Evolutionary conservation across 2,113 vertebrate species (phyloP).

Genomic region (Prolemur simus): DNA sequence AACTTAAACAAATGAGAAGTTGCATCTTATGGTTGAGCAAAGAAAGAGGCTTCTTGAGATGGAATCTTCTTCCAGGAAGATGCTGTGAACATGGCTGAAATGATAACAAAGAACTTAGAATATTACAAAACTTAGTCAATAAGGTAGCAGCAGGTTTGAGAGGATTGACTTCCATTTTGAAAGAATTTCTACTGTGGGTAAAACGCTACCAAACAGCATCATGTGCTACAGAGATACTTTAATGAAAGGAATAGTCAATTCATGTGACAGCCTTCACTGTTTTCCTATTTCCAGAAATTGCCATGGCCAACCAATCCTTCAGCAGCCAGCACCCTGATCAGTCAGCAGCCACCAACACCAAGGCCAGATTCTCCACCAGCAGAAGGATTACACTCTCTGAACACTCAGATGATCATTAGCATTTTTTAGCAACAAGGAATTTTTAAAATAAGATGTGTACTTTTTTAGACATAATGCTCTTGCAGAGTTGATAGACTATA

Average conservation of each 20-base stretch:
- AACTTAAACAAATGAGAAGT: too few relatives aligned
- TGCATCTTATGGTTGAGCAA: too few relatives aligned
- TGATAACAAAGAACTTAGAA: too few relatives aligned
- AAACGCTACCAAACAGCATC: neutral
- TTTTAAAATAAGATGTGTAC: neutral
- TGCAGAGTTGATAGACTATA: neutral
- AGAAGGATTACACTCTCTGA: neutral
- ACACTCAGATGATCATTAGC: neutral
- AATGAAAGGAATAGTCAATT: neutral
- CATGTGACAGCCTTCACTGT: neutral
- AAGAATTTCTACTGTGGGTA: neutral
- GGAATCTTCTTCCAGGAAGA: too few relatives aligned
- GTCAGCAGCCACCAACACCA: neutral
- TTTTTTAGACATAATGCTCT: neutral
- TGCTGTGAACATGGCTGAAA: too few relatives aligned
- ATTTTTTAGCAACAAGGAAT: neutral
- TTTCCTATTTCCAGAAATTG: neutral
- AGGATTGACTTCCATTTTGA: neutral
- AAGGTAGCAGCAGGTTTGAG: neutral
- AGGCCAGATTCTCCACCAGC: neutral
- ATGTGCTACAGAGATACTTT: neutral
- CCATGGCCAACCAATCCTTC: neutral
- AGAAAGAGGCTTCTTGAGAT: too few relatives aligned
- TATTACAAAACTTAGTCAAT: too few relatives aligned
- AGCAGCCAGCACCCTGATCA: neutral